phyloP scores from a whole-genome alignment of 2,888 invertebrate genomes.

The Xestia ashworthii region DNA sequence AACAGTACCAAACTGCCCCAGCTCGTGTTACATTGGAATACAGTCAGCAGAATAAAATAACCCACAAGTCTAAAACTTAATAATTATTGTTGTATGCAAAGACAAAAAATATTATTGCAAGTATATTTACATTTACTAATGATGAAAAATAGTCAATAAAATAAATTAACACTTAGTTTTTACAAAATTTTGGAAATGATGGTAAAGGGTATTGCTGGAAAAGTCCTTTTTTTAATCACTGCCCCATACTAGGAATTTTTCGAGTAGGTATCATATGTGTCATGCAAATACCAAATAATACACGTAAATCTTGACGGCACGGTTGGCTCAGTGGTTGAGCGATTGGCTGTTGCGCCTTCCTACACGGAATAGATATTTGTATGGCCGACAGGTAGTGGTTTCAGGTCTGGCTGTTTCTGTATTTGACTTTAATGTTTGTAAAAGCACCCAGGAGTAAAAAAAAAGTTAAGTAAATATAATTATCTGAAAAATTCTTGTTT shows the following conservation, averaged over 20 bases:
- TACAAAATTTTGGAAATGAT: background rate
- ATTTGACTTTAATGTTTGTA: background rate
- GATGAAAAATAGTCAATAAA: background rate
- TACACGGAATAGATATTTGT: background rate
- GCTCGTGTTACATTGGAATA: slow-evolving; percentile 24
- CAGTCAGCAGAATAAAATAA: slow-evolving; percentile 29
- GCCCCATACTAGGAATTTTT: background rate
- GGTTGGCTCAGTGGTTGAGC: background rate
- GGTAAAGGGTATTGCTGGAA: background rate
- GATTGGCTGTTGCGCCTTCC: too few relatives aligned
- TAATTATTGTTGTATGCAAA: background rate
- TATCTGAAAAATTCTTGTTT: background rate
- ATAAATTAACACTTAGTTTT: background rate
- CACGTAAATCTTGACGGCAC: background rate
- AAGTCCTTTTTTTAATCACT: background rate
- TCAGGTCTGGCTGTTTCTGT: background rate
- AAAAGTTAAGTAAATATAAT: background rate
- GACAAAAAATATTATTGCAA: background rate
- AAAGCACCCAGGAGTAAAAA: background rate
- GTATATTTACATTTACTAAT: too few relatives aligned
- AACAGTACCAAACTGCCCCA: background rate
- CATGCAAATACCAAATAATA: slow-evolving; percentile 1
- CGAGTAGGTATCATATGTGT: background rate
- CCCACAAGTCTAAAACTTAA: background rate
- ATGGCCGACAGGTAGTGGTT: background rate